Evolutionary conservation across 2,113 vertebrate species (phyloP), one percentile per base, ranked within the genome.

Genomic region (Rhabdornis inornatus): DNA sequence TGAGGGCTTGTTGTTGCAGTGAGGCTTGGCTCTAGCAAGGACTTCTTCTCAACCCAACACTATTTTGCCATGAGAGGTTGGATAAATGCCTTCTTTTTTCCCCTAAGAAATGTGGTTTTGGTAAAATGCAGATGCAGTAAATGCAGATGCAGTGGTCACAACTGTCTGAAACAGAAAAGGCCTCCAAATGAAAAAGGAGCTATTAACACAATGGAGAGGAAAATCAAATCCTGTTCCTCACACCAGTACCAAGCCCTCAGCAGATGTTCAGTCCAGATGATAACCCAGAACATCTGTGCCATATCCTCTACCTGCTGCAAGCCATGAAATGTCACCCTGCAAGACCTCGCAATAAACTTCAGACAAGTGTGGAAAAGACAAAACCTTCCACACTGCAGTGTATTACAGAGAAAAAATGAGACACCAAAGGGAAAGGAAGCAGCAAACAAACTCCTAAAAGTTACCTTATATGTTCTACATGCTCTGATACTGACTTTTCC

Each of bases 231-330:
- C 5, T 66, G 59, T 81, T 86, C 47, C 63, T 90, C 42, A 18
- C 39, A 87, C 59, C 44, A 30, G 74, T 92, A 86, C 71, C 68
- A 86, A 47, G 13, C 42, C 35, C 55, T 77, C 47, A 92, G 80
- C 91, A 97, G 91, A 70, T 86, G 92, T 64, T 94, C 76, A 59
- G 76, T 25, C 83, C 92, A 78, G 89, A 77, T 88, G 64, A 93
- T 71, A 78, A 56, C 76, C 33, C 44, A 71, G 56, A 91, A 93
- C 86, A 94, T 75, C 89, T 96, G 92, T 89, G 89, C 72, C 56
- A 18, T 28, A 68, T 71, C 69, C 49, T 89, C 47, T 87, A 84
- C 91, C 86, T 94, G 76, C 92, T 80, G 76, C 76, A 93, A 75
- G 60, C 31, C 80, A 71, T 92, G 84, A 71, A 95, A 90, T 8